phyloP scores from a whole-genome alignment of 2,888 invertebrate genomes.

The Drepana falcataria region DNA sequence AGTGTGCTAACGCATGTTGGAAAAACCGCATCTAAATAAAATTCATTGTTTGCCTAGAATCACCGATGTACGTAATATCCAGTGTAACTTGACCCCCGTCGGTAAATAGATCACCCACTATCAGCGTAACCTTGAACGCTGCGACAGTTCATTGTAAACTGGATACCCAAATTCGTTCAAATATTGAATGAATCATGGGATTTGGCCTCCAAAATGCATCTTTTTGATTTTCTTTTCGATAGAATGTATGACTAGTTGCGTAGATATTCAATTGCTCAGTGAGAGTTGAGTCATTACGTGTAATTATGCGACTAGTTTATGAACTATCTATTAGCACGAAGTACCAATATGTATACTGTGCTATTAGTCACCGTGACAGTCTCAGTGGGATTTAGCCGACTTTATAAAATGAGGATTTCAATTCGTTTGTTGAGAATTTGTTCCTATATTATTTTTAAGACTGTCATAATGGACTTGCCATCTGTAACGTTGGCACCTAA shows the following conservation, averaged over 20 bases:
- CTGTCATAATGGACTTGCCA: no score
- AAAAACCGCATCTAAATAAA: conserved; percentile 37
- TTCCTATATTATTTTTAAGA: no score
- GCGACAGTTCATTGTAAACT: conserved; percentile 1
- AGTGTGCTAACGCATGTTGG: conserved; percentile 18
- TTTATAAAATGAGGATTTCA: no score
- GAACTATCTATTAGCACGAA: no score
- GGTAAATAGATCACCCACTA: background rate
- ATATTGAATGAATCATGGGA: conserved; percentile 1
- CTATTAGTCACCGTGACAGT: background rate
- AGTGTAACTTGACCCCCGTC: conserved; percentile 4
- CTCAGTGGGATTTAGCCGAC: no score
- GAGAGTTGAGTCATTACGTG: conserved; percentile 19
- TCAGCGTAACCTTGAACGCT: background rate
- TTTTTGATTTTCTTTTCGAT: conserved; percentile 4
- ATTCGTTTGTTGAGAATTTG: no score
- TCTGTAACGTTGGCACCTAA: no score
- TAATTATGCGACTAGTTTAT: conserved; percentile 1
- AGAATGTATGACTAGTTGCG: conserved; percentile 12
- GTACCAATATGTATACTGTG: no score
- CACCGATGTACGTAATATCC: conserved; percentile 13
- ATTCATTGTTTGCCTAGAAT: conserved; percentile 23
- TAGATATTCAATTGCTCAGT: conserved; percentile 14
- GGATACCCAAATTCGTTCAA: background rate
- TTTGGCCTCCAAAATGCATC: background rate